Conservation (phyloP, 2,888 invertebrate genomes). For the Entomobrya multifasciata region DNA sequence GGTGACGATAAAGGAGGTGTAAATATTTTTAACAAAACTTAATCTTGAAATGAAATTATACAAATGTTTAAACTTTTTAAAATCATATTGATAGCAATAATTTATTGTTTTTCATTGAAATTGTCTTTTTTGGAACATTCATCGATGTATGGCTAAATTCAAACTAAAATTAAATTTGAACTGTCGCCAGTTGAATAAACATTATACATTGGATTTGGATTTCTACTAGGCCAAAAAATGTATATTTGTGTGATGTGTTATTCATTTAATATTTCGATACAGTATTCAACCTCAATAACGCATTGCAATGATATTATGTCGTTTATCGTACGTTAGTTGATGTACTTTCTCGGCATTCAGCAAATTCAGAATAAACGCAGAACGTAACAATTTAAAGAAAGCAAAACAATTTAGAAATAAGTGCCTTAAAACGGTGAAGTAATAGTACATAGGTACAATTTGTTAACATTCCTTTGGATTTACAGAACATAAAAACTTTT, state of each 20-base stretch:
- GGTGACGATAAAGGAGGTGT: too few relatives aligned
- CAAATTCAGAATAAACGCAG: too few relatives aligned
- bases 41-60: background rate
- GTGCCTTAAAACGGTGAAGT: too few relatives aligned
- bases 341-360: background rate
- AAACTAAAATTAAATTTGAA: background rate
- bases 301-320: background rate
- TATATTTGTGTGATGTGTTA: too few relatives aligned
- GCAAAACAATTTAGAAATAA: too few relatives aligned
- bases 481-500: background rate
- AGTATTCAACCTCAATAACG: background rate
- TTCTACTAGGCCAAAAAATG: too few relatives aligned
- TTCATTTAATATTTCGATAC: too few relatives aligned
- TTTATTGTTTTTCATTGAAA: conserved; percentile 45
- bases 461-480: background rate
- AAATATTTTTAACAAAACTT: background rate
- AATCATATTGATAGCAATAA: conserved; percentile 30
- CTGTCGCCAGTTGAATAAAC: background rate
- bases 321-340: background rate
- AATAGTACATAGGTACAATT: background rate
- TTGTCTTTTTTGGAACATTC: conserved; percentile 44
- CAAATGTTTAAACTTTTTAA: background rate
- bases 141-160: background rate
- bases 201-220: background rate
- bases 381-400: too few relatives aligned